Evolutionary conservation across 1,140 invertebrate genomes (phyloP).

Genomic region (Heliconius himera): DNA sequence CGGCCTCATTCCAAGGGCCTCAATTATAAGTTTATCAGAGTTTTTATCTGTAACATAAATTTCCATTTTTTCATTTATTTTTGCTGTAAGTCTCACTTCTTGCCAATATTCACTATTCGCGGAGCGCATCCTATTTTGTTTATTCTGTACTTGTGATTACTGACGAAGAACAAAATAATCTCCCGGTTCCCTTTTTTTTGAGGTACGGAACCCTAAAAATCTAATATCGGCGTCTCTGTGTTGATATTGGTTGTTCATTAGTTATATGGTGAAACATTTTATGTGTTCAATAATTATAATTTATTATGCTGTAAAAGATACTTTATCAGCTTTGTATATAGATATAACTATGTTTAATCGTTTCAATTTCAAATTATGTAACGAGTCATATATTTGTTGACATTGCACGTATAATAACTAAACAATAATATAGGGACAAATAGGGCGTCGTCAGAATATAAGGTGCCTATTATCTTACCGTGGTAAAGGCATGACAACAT

Average conservation of each 20-base stretch:
- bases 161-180: no score
- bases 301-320: background rate
- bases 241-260: background rate
- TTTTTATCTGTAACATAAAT: no score
- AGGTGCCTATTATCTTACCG: conserved; percentile 26
- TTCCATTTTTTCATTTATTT: no score
- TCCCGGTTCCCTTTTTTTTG: no score
- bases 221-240: no score
- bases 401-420: conserved; percentile 15
- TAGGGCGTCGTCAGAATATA: conserved; percentile 24
- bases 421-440: conserved; percentile 19
- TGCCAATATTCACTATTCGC: no score
- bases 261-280: background rate
- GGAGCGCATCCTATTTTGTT: no score
- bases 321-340: background rate
- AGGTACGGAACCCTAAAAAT: no score
- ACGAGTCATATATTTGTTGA: background rate
- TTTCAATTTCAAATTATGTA: conserved; percentile 12
- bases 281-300: background rate
- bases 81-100: no score
- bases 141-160: no score
- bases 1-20: no score
- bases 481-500: conserved; percentile 4
- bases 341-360: background rate
- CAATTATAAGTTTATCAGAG: no score